Base-by-base conservation (phyloP, 1,140 invertebrate genomes). In the Meloidogyne floridensis region DNA sequence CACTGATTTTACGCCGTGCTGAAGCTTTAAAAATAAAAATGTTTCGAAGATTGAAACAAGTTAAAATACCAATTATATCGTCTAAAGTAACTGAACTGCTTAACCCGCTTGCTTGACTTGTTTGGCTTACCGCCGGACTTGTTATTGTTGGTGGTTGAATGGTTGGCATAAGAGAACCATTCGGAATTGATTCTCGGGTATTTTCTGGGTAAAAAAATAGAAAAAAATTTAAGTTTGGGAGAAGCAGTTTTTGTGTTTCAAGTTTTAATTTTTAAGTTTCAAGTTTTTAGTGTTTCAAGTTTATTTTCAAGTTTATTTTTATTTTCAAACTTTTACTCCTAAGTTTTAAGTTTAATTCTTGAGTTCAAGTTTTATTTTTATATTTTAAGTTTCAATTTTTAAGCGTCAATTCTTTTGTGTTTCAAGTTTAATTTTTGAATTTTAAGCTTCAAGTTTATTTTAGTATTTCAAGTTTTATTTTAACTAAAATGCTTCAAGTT, bases 1-100 rank as follows among this genome's bases (percentile, higher is more conserved):
- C 72, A 32, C 80, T 80, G 9, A 80, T 80, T 43, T 80, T 80
- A 18, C 80, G 80, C 13, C 80, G 72, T 47, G 80, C 80, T 9
- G 77, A 79, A 13, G 77, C 77, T 79, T 13, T 1, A 10, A 20
- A 20, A 71, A 79, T 8, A 18, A 18, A 42, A 56, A 56, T 18
- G 4, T 18, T 56, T 51, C 4, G 0, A 10, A 10, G 10, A 10
- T 56, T 53, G 3, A 54, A 75, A 42, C 20, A 3, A 20, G 1
- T 32, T 18, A 15, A 11, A 77, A n/a, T 18, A 79, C 77, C 77
- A 79, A 79, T 79, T 42, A 79, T 79, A 69, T 79, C 77, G 2
- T 79, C 77, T 20, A 79, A 71, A 2, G 77, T 79, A 51, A 79
- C 77, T 8, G 77, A 79, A 20, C 32, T 69, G 5, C 56, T 56